These are phyloP conservation scores for Andrena chrysosceles DNA, from an alignment of 2,888 invertebrate species.

Conservation along the genomic window DNA sequence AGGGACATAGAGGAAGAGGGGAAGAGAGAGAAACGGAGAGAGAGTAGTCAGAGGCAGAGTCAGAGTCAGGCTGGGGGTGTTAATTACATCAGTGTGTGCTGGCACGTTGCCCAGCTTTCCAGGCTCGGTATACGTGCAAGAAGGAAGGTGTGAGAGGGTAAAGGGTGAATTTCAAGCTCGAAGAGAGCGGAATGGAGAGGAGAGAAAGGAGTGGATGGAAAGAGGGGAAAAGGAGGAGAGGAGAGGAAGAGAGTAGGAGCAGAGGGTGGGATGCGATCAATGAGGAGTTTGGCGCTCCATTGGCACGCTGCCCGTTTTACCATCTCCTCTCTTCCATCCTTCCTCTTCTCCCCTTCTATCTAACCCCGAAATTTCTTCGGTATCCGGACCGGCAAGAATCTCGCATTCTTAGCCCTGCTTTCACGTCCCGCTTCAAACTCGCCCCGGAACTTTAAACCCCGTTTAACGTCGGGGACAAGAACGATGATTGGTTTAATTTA, in stretches of 20 bases:
- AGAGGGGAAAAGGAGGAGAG: conserved; percentile 32
- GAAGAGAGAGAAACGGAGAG: background rate
- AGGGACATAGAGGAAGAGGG: conserved; percentile 2
- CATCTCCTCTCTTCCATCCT: conserved; percentile 43
- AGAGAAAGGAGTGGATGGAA: conserved; percentile 30
- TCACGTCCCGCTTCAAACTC: conserved; percentile 39
- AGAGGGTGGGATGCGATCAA: conserved; percentile 68
- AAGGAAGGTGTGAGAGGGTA: conserved; percentile 36
- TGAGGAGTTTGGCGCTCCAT: conserved; percentile 70
- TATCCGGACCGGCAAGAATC: conserved; percentile 62
- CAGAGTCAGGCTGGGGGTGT: conserved; percentile 72
- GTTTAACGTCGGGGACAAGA: conserved; percentile 33
- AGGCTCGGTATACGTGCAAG: conserved; percentile 25
- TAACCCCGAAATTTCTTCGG: conserved; percentile 61
- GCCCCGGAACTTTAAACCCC: conserved; percentile 40
- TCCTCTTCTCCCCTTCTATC: conserved; percentile 17
- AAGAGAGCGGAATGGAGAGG: conserved; percentile 15
- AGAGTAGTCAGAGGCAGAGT: conserved; percentile 32
- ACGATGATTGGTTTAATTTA: conserved; percentile 57
- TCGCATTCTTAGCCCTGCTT: conserved; percentile 55
- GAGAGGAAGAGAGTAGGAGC: conserved; percentile 16
- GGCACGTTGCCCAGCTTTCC: conserved; percentile 75
- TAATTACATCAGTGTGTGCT: conserved; percentile 81
- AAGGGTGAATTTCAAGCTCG: conserved; percentile 20
- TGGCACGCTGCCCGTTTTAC: conserved; percentile 71